Evolutionary conservation across 2,888 invertebrate species (phyloP).

Genomic region (Sesia bembeciformis): DNA sequence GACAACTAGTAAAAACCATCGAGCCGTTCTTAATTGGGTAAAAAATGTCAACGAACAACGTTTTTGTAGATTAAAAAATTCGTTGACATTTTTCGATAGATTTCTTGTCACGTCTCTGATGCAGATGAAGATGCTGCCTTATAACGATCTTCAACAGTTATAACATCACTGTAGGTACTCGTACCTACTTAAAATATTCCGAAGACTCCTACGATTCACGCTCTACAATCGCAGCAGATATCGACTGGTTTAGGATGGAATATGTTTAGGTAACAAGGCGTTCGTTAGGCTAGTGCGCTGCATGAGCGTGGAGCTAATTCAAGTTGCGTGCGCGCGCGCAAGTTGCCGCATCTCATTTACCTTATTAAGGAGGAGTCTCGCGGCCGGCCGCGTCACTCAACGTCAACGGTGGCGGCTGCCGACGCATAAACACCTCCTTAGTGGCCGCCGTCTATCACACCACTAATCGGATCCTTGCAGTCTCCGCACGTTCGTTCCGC

Average conservation of each 20-base stretch:
- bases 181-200: background rate
- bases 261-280: conserved; percentile 41
- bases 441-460: conserved; percentile 31
- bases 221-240: conserved; percentile 4
- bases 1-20: conserved; percentile 48
- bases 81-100: background rate
- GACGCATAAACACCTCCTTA: conserved; percentile 54
- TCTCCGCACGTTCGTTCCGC: conserved; percentile 13
- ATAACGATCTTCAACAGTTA: conserved; percentile 9
- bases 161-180: background rate
- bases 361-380: conserved; percentile 48
- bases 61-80: conserved; percentile 30
- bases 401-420: conserved; percentile 33
- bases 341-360: conserved; percentile 54
- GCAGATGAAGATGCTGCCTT: conserved; percentile 23
- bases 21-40: conserved; percentile 51
- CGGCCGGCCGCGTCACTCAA: conserved; percentile 58
- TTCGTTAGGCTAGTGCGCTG: conserved; percentile 32
- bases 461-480: conserved; percentile 23
- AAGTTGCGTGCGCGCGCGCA: conserved; percentile 24
- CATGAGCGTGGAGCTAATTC: conserved; percentile 36
- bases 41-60: conserved; percentile 38
- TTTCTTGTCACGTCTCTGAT: conserved; percentile 9
- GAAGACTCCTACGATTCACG: background rate
- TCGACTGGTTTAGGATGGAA: conserved; percentile 36